These are phyloP conservation scores for Tenebrosternarchus preto DNA, from an alignment of 2,113 vertebrate species.

Conservation along the genomic window DNA sequence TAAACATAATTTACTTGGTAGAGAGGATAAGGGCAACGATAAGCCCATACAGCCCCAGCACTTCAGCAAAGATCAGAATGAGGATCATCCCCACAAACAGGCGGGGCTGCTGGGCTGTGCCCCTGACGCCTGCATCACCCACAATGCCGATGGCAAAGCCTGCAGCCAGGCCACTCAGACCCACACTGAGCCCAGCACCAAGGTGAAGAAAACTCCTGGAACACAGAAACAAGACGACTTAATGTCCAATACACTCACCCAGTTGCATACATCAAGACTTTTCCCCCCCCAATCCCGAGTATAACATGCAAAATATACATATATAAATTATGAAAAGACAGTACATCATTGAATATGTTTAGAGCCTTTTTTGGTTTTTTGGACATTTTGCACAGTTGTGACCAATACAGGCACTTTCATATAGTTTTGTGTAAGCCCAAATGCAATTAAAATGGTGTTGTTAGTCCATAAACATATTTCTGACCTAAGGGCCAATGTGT, in stretches of 20 bases:
- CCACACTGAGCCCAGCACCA: constrained; percentile 94
- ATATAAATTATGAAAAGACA: neutral
- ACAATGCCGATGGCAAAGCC: constrained; percentile 98
- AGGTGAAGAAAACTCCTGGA: constrained; percentile 96
- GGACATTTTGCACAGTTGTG: too few species aligned
- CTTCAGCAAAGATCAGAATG: constrained; percentile 98
- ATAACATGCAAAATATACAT: too few species aligned
- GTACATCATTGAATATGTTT: neutral
- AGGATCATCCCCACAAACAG: constrained; percentile 99
- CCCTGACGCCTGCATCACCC: constrained; percentile 92
- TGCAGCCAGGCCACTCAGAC: constrained; percentile 94
- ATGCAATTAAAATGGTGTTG: too few species aligned
- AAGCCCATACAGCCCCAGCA: constrained; percentile 95
- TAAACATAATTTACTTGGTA: constrained; percentile 85
- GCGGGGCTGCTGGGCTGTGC: constrained; percentile 96
- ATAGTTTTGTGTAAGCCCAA: too few species aligned
- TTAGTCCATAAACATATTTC: too few species aligned
- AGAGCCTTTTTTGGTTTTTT: neutral
- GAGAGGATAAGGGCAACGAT: constrained; percentile 98
- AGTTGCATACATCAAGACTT: neutral
- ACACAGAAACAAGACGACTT: neutral
- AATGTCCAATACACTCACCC: too few species aligned
- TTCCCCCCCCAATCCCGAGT: neutral
- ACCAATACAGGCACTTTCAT: too few species aligned
- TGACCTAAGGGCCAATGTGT: too few species aligned